phyloP scores from a whole-genome alignment of 2,888 invertebrate species.

The Sepioteuthis lessoniana region DNA sequence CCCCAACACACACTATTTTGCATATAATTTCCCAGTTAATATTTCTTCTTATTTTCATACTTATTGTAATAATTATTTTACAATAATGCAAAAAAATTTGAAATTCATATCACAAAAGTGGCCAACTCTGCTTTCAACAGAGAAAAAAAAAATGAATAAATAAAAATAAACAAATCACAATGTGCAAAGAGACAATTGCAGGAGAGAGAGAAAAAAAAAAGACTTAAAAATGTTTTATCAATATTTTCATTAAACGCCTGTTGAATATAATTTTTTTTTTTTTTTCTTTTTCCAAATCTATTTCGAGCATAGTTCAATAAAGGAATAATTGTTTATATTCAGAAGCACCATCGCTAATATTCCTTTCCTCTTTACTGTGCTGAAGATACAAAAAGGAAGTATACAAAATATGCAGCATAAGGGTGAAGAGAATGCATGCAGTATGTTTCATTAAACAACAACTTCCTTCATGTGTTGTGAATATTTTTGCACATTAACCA shows the following conservation, averaged over 20 bases:
- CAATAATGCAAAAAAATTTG: background rate
- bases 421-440: background rate
- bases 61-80: background rate
- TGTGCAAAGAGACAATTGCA: background rate
- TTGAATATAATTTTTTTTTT: background rate
- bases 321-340: background rate
- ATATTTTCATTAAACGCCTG: conserved; percentile 23
- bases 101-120: conserved; percentile 8
- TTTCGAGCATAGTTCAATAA: background rate
- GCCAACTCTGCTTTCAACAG: background rate
- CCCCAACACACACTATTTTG: no score
- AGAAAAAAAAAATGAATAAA: background rate
- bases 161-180: background rate
- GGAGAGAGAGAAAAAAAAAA: background rate
- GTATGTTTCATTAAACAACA: background rate
- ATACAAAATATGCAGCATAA: background rate
- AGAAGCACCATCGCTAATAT: conserved; percentile 33
- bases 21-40: no score
- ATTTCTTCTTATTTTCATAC: no score
- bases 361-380: background rate
- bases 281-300: background rate
- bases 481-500: conserved; percentile 33
- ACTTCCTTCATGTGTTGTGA: background rate
- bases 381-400: background rate
- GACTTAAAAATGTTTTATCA: background rate